Evolutionary conservation across 2,113 vertebrate genomes (phyloP), one percentile per base, ranked within the genome.

Genomic region (Phylloscopus trochiloides): DNA sequence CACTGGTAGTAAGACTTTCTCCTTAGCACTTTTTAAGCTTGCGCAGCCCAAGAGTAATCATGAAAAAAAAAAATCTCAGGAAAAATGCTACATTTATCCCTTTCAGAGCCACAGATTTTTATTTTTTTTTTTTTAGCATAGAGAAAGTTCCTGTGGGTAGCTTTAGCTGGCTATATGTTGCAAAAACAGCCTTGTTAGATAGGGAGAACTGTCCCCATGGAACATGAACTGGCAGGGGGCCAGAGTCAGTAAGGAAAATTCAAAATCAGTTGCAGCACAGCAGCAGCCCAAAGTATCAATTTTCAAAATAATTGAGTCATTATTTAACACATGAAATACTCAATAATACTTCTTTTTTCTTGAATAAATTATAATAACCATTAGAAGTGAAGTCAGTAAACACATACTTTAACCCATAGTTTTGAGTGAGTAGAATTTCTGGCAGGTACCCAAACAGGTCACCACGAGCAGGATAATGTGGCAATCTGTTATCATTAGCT

Each of bases 401-500:
- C 68, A 57, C 5, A 58, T 47, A 90, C 94, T 63, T 79, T 88
- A 68, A 94, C 28, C 14, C 12, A 47, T 48, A 81, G 68, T 45
- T 97, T 88, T 94, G 51, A 91, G 40, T 84, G 54, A 81, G 71
- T 48, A 95, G 65, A 50, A 50, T 93, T 97, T 96, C 94, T 96
- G 91, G 97, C 93, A 96, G 93, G 77, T 81, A 92, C 40, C 76
- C 95, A 97, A 97, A 94, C 88, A 96, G 92, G 95, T 97, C 95
- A 97, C 93, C 58, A 94, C 1, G 45, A 97, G 62, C 36, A 90
- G 63, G 87, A 96, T 97, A 97, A 98, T 96, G 91, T 97, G 83
- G 94, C 97, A 97, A 98, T 98, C 97, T 94, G 85, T 98, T 97
- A 96, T 97, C 94, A 97, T 98, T 98, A 98, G 95, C 88, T 97